These are phyloP conservation scores for Graptemys geographica DNA, from an alignment of 2,797 vertebrate genomes.

Conservation along the genomic window DNA sequence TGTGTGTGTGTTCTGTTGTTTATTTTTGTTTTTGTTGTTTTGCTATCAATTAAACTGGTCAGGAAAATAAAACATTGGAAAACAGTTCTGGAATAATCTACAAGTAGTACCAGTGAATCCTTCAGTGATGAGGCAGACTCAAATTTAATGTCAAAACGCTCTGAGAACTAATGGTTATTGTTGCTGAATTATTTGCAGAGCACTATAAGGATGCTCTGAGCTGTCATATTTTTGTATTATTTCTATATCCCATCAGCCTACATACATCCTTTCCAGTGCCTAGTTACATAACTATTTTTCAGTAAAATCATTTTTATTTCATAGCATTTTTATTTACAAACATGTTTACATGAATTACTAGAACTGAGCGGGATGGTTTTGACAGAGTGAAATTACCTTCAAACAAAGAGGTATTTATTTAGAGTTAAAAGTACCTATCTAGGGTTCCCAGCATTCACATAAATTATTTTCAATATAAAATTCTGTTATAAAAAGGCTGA, in stretches of 20 bases:
- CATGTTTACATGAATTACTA: neutral
- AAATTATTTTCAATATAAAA: neutral
- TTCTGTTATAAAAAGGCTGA: neutral
- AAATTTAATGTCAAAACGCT: neutral
- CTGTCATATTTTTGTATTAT: neutral
- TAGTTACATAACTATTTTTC: neutral
- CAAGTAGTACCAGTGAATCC: neutral
- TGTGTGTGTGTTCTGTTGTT: too few species aligned
- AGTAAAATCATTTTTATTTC: neutral
- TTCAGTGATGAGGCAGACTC: neutral
- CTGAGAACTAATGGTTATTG: neutral
- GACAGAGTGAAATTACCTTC: neutral
- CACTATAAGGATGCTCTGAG: neutral
- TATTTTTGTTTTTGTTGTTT: neutral
- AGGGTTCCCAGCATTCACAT: neutral
- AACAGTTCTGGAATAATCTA: neutral
- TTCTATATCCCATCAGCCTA: neutral
- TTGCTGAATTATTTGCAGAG: neutral
- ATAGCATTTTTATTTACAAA: neutral
- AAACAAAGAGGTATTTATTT: neutral
- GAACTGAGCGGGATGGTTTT: neutral
- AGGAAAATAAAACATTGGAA: neutral
- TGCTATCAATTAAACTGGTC: neutral
- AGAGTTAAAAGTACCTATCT: neutral
- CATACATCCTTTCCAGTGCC: rapidly evolving